Percentiles rank a stretch among this genome's conserved stretches.
These are phyloP conservation scores for Megaleporinus macrocephalus DNA, from an alignment of 2,113 vertebrate genomes.

Conservation along the genomic window DNA sequence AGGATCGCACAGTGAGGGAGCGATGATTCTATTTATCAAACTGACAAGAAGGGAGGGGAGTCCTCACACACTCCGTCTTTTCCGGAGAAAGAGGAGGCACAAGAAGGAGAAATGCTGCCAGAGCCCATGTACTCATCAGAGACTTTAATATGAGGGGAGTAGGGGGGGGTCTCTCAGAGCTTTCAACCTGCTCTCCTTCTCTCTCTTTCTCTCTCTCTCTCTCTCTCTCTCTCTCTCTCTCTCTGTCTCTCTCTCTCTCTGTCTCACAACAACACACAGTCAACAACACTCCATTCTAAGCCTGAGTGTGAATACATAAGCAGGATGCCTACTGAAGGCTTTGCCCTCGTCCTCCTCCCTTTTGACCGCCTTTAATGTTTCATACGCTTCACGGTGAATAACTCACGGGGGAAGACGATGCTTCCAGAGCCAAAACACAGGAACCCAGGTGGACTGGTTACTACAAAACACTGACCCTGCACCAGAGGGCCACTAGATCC, in stretches of 20 bases:
- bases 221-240: not conserved
- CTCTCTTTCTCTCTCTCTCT: too few species aligned
- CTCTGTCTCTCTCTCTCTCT: too few species aligned
- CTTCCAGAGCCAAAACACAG: not conserved
- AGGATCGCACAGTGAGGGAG: constrained; percentile 35
- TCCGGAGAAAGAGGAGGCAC: not conserved
- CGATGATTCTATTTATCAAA: constrained; percentile 53
- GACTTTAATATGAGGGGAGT: not conserved
- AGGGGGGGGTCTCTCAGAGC: not conserved
- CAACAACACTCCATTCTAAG: not conserved
- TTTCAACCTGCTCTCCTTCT: not conserved
- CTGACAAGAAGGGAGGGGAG: constrained; percentile 52
- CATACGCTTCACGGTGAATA: not conserved
- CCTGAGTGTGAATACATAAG: not conserved
- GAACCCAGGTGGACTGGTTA: not conserved
- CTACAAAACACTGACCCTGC: not conserved
- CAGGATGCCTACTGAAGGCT: not conserved
- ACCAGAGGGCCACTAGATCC: not conserved
- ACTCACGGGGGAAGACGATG: not conserved
- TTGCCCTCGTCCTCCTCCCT: not conserved
- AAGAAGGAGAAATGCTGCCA: not conserved
- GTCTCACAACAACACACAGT: not conserved
- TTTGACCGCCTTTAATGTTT: not conserved
- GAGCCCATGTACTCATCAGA: not conserved
- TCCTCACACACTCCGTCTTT: constrained; percentile 18